Conservation (phyloP, 2,113 vertebrate species). For the Smithornis capensis region DNA sequence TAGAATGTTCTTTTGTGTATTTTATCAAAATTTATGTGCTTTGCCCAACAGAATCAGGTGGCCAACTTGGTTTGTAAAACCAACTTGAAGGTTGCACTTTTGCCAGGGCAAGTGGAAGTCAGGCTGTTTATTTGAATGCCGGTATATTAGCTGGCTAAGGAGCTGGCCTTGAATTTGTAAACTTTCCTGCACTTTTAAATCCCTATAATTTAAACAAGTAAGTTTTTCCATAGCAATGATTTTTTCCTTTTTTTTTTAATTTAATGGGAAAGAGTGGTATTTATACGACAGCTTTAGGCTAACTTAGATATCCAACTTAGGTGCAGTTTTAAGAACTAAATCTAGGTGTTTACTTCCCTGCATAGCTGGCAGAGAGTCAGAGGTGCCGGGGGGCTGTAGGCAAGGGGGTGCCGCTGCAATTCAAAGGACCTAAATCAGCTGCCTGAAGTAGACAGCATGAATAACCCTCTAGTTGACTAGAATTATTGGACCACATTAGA, state of each 20-base stretch:
- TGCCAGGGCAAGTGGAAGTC: neutral
- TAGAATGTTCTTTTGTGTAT: neutral
- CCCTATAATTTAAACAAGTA: conserved; percentile 20
- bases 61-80: neutral
- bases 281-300: conserved; percentile 27
- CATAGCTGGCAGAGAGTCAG: neutral
- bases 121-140: conserved; percentile 32
- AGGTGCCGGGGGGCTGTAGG: neutral
- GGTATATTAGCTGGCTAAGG: conserved; percentile 2
- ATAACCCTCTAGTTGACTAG: conserved; percentile 7
- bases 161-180: conserved; percentile 31
- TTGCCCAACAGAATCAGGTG: conserved; percentile 9
- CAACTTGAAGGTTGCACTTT: neutral
- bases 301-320: neutral
- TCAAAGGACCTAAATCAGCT: conserved; percentile 44
- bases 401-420: neutral
- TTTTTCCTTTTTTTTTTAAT: neutral
- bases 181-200: conserved; percentile 19
- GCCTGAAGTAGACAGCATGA: conserved; percentile 17
- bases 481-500: conserved; percentile 51
- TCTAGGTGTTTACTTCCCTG: conserved; percentile 14
- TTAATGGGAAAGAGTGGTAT: neutral
- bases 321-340: conserved; percentile 10
- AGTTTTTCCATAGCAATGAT: conserved; percentile 11
- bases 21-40: neutral